phyloP scores from a whole-genome alignment of 2,113 vertebrate genomes.

The Eupsittula cactorum region DNA sequence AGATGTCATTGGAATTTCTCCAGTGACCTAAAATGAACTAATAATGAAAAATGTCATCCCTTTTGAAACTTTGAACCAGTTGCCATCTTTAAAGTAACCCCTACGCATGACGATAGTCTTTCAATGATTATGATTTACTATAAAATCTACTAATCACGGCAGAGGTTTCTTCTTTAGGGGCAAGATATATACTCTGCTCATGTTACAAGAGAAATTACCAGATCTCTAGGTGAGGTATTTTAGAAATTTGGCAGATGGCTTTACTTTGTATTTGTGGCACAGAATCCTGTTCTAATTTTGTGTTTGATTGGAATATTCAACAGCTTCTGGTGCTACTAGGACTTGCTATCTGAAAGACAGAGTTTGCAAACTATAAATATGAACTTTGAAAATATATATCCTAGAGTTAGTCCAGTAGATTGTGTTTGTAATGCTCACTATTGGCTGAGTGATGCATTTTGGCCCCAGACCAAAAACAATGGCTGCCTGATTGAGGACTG shows the following conservation, averaged over 20 bases:
- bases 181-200: slow-evolving; percentile 40
- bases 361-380: slow-evolving; percentile 72
- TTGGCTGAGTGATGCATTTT: slow-evolving; percentile 43
- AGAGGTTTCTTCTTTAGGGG: slow-evolving; percentile 31
- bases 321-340: slow-evolving; percentile 72
- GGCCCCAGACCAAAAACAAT: background rate
- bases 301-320: slow-evolving; percentile 73
- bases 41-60: slow-evolving; percentile 27
- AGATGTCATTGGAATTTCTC: slow-evolving; percentile 53
- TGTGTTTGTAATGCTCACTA: slow-evolving; percentile 37
- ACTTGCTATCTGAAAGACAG: slow-evolving; percentile 70
- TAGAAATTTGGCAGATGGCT: slow-evolving; percentile 77
- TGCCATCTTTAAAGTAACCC: slow-evolving; percentile 17
- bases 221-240: slow-evolving; percentile 70
- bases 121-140: background rate
- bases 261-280: slow-evolving; percentile 76
- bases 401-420: slow-evolving; percentile 63
- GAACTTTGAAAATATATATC: slow-evolving; percentile 70
- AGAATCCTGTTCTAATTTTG: slow-evolving; percentile 70
- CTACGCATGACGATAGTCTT: background rate
- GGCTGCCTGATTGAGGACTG: background rate
- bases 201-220: slow-evolving; percentile 64
- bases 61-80: background rate
- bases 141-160: slow-evolving; percentile 16
- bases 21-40: slow-evolving; percentile 55